Base-by-base conservation (phyloP, 2,797 vertebrate genomes). In the Aulostomus chinensis region DNA sequence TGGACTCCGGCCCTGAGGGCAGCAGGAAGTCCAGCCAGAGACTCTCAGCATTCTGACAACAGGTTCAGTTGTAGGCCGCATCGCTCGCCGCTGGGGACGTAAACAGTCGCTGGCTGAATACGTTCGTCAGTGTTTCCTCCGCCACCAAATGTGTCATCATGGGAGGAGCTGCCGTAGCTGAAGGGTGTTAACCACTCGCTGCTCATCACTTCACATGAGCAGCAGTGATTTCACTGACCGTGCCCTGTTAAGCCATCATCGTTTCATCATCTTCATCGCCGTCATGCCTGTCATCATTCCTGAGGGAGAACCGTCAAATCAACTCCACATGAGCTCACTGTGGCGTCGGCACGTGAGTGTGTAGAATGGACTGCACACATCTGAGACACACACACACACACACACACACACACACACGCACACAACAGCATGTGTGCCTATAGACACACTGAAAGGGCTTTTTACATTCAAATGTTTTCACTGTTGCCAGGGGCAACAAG, bases 401-500 rank as follows among this genome's bases (percentile, higher is more conserved):
- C 32, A 35, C 18, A 9, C 38, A 22, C 40, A 21, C 32, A 15
- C 38, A 43, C 5, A 9, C 30, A 13, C 2, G 9, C 2, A 10
- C 4, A 4, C 9, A 35, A 37, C 21, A 54, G 41, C 12, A 4
- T 48, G 26, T 40, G 51, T 38, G 43, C 46, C 26, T 42, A 15
- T 28, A 46, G 39, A 63, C 25, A 56, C 36, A 29, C 39, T 67
- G 40, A 65, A 52, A 53, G 17, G 37, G 34, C 34, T 54, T 47
- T 47, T 59, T 31, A 29, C 36, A 22, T 11, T 30, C 3, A 52
- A 61, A 65, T 88, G 85, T 90, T 88, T 81, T 88, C 56, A 58
- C 54, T 65, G 86, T 90, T 89, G 74, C 86, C 80, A 83, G 18
- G 87, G 81, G 58, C 39, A 85, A 31, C 49, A 0, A 28, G 62